Percentiles rank a stretch among this genome's conserved stretches.
These are phyloP conservation scores for Piliocolobus tephrosceles DNA, from an alignment of 2,113 vertebrate species.

Conservation along the genomic window DNA sequence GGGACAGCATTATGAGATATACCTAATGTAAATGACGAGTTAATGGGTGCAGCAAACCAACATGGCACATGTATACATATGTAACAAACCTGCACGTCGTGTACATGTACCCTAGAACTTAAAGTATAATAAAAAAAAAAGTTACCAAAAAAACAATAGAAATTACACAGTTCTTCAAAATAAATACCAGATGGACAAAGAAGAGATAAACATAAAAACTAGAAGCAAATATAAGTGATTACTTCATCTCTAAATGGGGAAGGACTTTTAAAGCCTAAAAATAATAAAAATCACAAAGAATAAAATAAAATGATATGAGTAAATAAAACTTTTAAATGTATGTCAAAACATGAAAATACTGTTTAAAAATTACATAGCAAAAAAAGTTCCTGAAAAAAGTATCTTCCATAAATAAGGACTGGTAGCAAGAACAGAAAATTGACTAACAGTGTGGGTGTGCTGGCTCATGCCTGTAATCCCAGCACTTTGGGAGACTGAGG, in stretches of 20 bases:
- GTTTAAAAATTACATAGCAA: conserved; percentile 22
- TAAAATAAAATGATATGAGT: not conserved
- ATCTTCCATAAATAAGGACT: not conserved
- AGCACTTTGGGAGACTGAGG: no score
- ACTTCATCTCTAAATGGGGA: not conserved
- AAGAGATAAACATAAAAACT: not conserved
- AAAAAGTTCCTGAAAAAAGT: not conserved
- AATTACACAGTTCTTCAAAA: conserved; percentile 34
- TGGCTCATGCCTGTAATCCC: no score
- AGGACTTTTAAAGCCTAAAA: conserved; percentile 2
- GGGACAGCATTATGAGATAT: no score
- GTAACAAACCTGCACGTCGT: no score
- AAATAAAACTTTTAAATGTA: not conserved
- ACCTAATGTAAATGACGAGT: no score
- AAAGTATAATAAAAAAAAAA: no score
- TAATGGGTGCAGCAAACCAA: no score
- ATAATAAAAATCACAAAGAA: not conserved
- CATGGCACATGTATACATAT: no score
- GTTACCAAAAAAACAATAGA: not conserved
- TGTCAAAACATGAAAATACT: conserved; percentile 15
- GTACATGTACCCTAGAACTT: no score
- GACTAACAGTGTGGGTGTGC: not conserved
- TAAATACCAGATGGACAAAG: conserved; percentile 5
- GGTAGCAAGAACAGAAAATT: not conserved
- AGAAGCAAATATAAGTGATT: not conserved